Base-by-base conservation (phyloP, 1,140 invertebrate genomes). In the Nomia melanderi region DNA sequence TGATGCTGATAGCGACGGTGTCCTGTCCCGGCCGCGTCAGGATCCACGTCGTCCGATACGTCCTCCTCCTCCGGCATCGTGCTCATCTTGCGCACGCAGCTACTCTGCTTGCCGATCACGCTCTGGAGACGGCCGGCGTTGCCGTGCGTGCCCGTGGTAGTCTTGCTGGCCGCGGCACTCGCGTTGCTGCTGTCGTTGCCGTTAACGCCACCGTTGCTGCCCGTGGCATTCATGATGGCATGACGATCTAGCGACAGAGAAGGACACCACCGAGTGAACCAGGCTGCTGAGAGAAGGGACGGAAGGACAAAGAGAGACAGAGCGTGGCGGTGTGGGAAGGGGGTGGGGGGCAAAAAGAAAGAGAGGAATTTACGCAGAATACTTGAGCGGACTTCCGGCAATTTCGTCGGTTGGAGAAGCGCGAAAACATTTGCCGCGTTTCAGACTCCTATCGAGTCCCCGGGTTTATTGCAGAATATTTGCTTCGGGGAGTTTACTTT, bases 41-140 rank as follows among this genome's bases (percentile, higher is more conserved):
- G 80, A 44, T 91, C 88, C 23, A 83, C 41, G 27, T 90, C 89
- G 62, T 90, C 89, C 1, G 89, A 87, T 23, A 81, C 80, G 17
- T 89, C 86, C 70, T 91, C 90, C 66, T 91, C 90, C 59, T 91
- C 90, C 14, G 82, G 82, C 90, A 90, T 91, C 14, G 86, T 88
- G 63, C 88, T 91, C 90, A 91, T 91, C 75, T 90, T 90, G 56
- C 88, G 76, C 47, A 88, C 73, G 69, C 83, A 44, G n/a, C 66
- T 73, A 41, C 60, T 62, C 39, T 73, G 79, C 25, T 77, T 80
- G 54, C 79, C 71, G 73, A 76, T 69, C 41, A 67, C 60, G 63
- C 56, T 53, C 47, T 83, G 82, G 14, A 65, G 63, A 36, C 78
- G 57, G 47, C 25, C 53, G 29, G 41, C 60, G 75, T 77, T 73